Conservation (phyloP, 2,888 invertebrate species). For the Eupithecia tripunctaria region DNA sequence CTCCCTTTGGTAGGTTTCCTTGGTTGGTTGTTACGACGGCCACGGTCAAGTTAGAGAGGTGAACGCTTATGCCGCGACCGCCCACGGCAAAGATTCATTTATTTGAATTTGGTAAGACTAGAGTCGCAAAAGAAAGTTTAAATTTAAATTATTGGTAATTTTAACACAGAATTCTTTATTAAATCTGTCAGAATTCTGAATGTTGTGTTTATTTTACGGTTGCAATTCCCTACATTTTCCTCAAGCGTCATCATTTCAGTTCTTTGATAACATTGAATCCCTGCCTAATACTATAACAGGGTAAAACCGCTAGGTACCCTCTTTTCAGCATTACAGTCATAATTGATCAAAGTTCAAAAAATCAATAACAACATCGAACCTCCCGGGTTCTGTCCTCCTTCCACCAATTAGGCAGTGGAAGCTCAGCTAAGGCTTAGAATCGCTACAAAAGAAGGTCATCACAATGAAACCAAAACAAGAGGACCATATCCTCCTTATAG, state of each 20-base stretch:
- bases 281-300: not conserved
- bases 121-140: not conserved
- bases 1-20: not conserved
- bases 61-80: not conserved
- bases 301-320: not conserved
- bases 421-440: not conserved
- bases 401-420: not conserved
- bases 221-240: not conserved
- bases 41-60: not conserved
- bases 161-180: not conserved
- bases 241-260: not conserved
- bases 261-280: not conserved
- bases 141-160: not conserved
- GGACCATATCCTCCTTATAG: constrained; percentile 20
- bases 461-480: constrained; percentile 14
- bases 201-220: not conserved
- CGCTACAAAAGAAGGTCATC: constrained; percentile 16
- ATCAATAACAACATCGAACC: not conserved
- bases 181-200: not conserved
- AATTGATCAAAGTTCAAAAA: not conserved
- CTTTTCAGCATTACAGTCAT: too few species aligned
- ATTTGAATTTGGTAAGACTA: not conserved
- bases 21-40: not conserved
- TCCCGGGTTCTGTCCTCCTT: not conserved
- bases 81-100: not conserved